A percentile compares a stretch with the other conserved stretches of the same genome.
Conservation (phyloP, 2,113 vertebrate species). For the Enhydra lutris region DNA sequence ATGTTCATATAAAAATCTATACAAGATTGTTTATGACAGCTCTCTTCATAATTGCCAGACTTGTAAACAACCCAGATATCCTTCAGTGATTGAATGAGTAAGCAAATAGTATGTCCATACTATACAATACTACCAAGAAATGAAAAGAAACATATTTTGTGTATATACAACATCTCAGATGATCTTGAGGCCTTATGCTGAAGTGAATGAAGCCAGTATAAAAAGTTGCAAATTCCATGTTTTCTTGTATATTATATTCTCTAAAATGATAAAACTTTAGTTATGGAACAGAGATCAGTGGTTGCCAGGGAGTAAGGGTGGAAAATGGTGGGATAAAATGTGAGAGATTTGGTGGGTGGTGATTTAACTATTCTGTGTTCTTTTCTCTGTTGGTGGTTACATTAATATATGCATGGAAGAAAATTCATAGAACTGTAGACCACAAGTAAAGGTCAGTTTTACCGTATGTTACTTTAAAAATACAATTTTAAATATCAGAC, state of each 20-base stretch:
- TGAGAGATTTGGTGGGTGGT: background rate
- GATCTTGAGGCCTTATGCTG: background rate
- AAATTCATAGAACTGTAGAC: background rate
- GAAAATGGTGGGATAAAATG: background rate
- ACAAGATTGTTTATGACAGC: background rate
- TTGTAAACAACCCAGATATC: background rate
- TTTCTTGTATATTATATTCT: background rate
- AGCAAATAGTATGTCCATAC: background rate
- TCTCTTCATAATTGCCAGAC: background rate
- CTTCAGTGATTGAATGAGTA: background rate
- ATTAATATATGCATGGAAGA: background rate
- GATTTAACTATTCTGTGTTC: background rate
- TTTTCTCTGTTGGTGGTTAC: background rate
- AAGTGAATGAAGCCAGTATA: background rate
- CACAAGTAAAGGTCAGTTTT: background rate
- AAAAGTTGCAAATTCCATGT: background rate
- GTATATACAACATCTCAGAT: background rate
- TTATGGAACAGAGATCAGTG: background rate
- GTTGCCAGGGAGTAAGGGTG: background rate
- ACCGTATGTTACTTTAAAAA: background rate
- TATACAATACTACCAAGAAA: background rate
- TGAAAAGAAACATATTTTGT: background rate
- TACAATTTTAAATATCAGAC: background rate
- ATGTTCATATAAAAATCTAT: background rate
- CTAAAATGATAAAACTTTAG: background rate